Conservation (phyloP, 2,888 invertebrate genomes). For the Anarsia innoxiella region DNA sequence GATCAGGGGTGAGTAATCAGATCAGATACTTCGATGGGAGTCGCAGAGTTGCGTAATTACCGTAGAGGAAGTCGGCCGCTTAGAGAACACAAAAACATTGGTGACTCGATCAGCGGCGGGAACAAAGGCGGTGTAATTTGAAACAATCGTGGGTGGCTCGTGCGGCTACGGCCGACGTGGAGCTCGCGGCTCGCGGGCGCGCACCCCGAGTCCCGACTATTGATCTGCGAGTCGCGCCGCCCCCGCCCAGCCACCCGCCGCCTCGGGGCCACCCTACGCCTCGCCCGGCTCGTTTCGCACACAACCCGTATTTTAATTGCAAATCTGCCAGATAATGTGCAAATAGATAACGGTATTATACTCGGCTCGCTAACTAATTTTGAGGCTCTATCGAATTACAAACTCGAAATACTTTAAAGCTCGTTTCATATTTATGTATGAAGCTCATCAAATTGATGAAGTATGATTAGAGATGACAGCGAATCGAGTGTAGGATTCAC, state of each 20-base stretch:
- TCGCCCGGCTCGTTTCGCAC: slow-evolving; percentile 25
- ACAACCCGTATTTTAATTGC: slow-evolving; percentile 74
- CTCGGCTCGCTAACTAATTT: slow-evolving; percentile 67
- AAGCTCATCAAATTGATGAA: too few species aligned
- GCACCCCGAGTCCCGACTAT: slow-evolving; percentile 69
- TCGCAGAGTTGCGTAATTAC: slow-evolving; percentile 69
- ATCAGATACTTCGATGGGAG: too few species aligned
- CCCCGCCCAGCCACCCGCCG: slow-evolving; percentile 27
- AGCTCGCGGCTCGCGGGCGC: slow-evolving; percentile 47
- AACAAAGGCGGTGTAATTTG: slow-evolving; percentile 72
- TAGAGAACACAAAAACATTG: slow-evolving; percentile 67
- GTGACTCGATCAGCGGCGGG: slow-evolving; percentile 69
- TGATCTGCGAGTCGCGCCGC: slow-evolving; percentile 57
- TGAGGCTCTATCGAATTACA: slow-evolving; percentile 54
- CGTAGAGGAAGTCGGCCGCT: slow-evolving; percentile 69
- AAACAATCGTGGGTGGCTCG: slow-evolving; percentile 71
- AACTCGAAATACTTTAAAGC: slow-evolving; percentile 28
- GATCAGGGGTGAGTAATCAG: not conserved
- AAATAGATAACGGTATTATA: slow-evolving; percentile 74
- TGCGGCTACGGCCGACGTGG: slow-evolving; percentile 56
- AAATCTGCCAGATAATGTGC: slow-evolving; percentile 75
- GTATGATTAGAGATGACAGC: not conserved
- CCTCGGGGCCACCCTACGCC: slow-evolving; percentile 21
- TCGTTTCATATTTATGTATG: slow-evolving; percentile 4
- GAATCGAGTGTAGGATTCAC: not conserved